Evolutionary conservation across 2,797 vertebrate species (phyloP).

Genomic region (Leptatherina wallacei): DNA sequence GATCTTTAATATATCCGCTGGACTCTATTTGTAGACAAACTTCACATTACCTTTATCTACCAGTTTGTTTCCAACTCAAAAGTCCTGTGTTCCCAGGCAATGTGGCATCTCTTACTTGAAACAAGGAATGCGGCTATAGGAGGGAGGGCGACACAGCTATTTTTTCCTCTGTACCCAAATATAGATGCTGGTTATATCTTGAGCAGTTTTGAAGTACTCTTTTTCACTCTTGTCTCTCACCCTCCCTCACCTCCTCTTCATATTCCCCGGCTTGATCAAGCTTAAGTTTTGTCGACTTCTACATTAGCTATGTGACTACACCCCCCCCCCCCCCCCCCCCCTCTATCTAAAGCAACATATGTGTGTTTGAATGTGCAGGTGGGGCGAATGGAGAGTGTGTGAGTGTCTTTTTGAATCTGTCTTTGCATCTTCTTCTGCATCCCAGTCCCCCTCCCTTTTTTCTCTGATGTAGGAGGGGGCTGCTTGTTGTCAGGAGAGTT

Average conservation of each 20-base stretch:
- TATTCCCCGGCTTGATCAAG: conserved; percentile 46
- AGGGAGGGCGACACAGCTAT: conserved; percentile 37
- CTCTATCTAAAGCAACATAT: conserved; percentile 69
- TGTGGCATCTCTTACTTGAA: conserved; percentile 44
- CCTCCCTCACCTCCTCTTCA: conserved; percentile 16
- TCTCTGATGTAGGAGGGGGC: conserved; percentile 43
- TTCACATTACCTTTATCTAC: neutral
- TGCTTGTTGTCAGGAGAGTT: conserved; percentile 65
- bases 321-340: conserved; percentile 35
- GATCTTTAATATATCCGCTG: neutral
- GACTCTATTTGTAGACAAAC: neutral
- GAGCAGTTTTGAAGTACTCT: conserved; percentile 55
- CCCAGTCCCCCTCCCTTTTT: conserved; percentile 43
- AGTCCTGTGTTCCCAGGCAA: conserved; percentile 24
- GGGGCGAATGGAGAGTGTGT: conserved; percentile 26
- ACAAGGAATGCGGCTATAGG: conserved; percentile 26
- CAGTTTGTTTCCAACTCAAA: conserved; percentile 31
- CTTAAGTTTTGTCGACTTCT: conserved; percentile 72
- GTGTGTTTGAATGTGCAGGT: conserved; percentile 58
- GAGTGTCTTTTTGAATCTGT: conserved; percentile 7
- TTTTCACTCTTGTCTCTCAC: conserved; percentile 10
- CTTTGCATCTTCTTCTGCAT: conserved; percentile 70
- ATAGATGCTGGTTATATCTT: conserved; percentile 67
- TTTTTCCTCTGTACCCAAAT: conserved; percentile 63
- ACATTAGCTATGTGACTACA: conserved; percentile 72